Conservation (phyloP, 2,113 vertebrate species). For the Ciconia boyciana region DNA sequence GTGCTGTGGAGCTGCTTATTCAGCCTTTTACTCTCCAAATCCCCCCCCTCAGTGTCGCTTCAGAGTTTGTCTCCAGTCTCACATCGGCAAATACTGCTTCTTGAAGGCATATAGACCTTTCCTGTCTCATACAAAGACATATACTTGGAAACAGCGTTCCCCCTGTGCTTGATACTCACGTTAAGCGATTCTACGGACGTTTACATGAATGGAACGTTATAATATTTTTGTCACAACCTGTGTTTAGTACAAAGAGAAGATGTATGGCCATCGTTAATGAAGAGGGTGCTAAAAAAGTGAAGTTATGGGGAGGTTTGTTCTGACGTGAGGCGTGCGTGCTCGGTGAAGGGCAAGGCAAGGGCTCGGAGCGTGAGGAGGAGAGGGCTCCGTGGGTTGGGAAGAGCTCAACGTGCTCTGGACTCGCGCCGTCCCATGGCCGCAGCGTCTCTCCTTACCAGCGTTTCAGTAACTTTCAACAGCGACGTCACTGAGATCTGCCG, state of each 20-base stretch:
- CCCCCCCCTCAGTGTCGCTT: neutral
- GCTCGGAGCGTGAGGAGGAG: neutral
- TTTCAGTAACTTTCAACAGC: neutral
- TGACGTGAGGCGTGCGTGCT: neutral
- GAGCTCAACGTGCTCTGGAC: neutral
- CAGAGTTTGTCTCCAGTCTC: neutral
- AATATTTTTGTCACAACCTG: neutral
- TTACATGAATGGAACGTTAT: fast-evolving
- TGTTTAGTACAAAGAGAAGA: neutral
- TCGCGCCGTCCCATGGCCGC: neutral
- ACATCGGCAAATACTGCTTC: neutral
- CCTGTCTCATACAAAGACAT: neutral
- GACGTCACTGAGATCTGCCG: fast-evolving
- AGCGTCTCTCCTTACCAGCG: neutral
- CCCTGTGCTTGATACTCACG: neutral
- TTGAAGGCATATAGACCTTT: neutral
- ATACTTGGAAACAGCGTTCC: neutral
- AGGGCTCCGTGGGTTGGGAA: fast-evolving
- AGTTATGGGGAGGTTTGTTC: neutral
- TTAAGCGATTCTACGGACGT: neutral
- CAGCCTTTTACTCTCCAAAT: neutral
- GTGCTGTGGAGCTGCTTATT: neutral
- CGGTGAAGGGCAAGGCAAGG: neutral
- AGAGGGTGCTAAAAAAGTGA: neutral
- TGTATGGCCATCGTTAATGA: neutral